phyloP scores from a whole-genome alignment of 2,888 invertebrate species.

The Ctenicera cuprea region DNA sequence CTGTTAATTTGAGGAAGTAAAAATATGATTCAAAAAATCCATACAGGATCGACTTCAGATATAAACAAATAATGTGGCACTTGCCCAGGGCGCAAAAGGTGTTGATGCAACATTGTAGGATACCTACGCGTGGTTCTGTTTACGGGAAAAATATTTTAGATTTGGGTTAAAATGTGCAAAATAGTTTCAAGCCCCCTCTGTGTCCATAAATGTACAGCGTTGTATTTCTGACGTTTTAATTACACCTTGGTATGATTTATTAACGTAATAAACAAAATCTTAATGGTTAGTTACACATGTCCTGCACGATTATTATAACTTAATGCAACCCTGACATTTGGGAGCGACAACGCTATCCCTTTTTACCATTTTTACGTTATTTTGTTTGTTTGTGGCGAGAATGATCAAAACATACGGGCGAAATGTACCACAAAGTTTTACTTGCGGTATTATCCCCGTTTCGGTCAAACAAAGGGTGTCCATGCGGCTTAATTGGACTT shows the following conservation, averaged over 20 bases:
- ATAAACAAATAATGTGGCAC: no score
- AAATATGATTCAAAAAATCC: no score
- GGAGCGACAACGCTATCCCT: background rate
- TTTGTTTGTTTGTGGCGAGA: background rate
- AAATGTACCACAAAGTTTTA: constrained; percentile 35
- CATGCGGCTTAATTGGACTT: constrained; percentile 20
- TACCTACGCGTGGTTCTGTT: no score
- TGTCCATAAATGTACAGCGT: background rate
- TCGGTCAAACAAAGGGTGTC: constrained; percentile 16
- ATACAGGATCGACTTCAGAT: no score
- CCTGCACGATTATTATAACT: constrained; percentile 9
- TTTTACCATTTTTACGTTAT: constrained; percentile 2
- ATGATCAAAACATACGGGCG: constrained; percentile 30
- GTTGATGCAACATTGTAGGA: no score
- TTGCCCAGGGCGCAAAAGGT: no score
- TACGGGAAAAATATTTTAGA: no score
- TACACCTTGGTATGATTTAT: constrained; percentile 28
- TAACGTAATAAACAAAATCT: constrained; percentile 23
- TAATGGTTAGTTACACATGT: constrained; percentile 22
- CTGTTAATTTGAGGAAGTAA: no score
- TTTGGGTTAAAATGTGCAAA: background rate
- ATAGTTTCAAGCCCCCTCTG: background rate
- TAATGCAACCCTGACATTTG: constrained; percentile 7
- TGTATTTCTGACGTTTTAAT: constrained; percentile 24
- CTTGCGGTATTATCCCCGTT: constrained; percentile 20